Percentiles rank a stretch among this genome's conserved stretches.
These are phyloP conservation scores for Cyaniris semiargus DNA, from an alignment of 2,888 invertebrate species.

Conservation along the genomic window DNA sequence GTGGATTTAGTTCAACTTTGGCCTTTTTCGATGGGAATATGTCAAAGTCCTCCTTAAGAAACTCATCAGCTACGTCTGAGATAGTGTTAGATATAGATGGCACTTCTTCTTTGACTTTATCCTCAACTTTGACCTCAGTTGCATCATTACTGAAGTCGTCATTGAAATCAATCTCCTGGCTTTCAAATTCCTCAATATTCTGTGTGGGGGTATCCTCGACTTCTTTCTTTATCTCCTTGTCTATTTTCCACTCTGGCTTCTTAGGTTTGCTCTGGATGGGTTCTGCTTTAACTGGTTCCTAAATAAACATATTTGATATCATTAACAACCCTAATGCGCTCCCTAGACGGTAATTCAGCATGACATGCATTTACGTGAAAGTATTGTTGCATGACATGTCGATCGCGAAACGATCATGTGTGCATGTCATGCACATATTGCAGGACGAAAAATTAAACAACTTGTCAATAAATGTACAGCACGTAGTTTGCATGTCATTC, in stretches of 20 bases:
- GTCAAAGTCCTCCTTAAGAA: conserved; percentile 72
- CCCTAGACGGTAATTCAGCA: too few species aligned
- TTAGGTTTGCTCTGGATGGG: conserved; percentile 45
- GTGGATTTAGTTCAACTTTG: conserved; percentile 59
- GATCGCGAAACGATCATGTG: too few species aligned
- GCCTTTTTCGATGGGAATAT: conserved; percentile 62
- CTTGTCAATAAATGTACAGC: too few species aligned
- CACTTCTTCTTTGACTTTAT: conserved; percentile 46
- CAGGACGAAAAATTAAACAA: too few species aligned
- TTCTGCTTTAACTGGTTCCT: conserved; percentile 46
- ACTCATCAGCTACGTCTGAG: conserved; percentile 70
- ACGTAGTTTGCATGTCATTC: too few species aligned
- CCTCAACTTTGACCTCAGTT: conserved; percentile 48
- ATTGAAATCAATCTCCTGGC: conserved; percentile 70
- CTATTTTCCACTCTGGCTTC: conserved; percentile 69
- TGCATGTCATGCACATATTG: too few species aligned
- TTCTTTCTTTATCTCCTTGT: conserved; percentile 70
- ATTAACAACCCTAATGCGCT: too few species aligned
- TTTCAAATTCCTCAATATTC: conserved; percentile 71
- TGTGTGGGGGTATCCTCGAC: conserved; percentile 67
- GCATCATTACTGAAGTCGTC: conserved; percentile 71
- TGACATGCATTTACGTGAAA: too few species aligned
- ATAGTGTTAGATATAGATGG: conserved; percentile 56
- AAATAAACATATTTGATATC: conserved; percentile 38
- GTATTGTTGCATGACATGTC: too few species aligned